Evolutionary conservation across 2,113 vertebrate genomes (phyloP), one percentile per base, ranked within the genome.

Genomic region (Engystomops pustulosus): DNA sequence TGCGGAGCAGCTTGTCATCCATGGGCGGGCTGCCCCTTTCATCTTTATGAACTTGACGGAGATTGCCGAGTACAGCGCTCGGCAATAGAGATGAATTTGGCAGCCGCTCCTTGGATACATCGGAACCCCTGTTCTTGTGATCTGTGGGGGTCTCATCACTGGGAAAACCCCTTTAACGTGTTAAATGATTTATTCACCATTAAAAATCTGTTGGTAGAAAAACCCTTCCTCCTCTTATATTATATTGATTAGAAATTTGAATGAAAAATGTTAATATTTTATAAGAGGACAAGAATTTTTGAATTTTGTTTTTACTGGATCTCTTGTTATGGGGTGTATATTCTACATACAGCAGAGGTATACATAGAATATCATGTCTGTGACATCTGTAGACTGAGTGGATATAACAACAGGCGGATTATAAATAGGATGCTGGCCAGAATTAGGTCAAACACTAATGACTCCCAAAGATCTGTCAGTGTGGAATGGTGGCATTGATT

Each of bases 361-460:
- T 23, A 44, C 49, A 75, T 83, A 53, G 74, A 45, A 83, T 74
- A 74, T 75, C 51, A 47, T 60, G 23, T 14, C 41, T 30, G 38
- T 83, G 81, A 83, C 81, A 83, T 75, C 81, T 83, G 81, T 75
- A 83, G 81, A 81, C 55, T 81, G 49, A 83, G 81, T 41, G 44
- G 70, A 75, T 75, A 27, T 70, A 83, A 83, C 69, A 83, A 75
- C 36, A 83, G 81, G 7, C 70, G 38, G 81, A 83, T 83, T 83
- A 83, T 75, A 83, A 83, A 83, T 83, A 83, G 81, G 81, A 83
- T 20, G 9, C 81, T 20, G 34, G 34, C 70, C 69, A 75, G 81
- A 83, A 83, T 83, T 83, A 83, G 81, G 81, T 83, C 81, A 83
- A 14, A 45, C 81, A 23, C 70, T 75, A 83, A 83, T 83, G 80